phyloP scores from a whole-genome alignment of 2,113 vertebrate genomes.

The Pelusios castaneus region DNA sequence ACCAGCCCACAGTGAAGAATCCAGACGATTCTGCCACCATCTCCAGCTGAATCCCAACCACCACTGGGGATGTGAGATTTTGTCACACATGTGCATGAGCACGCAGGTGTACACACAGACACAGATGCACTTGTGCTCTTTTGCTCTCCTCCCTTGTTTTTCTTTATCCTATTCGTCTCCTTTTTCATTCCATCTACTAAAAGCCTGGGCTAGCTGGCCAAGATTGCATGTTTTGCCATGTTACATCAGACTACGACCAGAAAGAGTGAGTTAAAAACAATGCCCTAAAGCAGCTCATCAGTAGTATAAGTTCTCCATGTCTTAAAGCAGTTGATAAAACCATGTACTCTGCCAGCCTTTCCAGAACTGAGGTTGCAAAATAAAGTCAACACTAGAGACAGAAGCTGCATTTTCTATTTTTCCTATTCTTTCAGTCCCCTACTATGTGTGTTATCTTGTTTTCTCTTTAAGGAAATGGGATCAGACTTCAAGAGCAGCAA shows the following conservation, averaged over 20 bases:
- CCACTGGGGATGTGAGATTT: not conserved
- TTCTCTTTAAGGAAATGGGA: not conserved
- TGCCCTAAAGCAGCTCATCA: not conserved
- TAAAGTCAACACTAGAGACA: not conserved
- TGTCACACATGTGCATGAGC: not conserved
- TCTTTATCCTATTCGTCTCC: not conserved
- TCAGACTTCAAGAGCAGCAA: not conserved
- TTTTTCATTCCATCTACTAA: not conserved
- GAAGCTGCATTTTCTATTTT: not conserved
- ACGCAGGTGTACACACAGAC: too few relatives aligned
- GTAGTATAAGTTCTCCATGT: not conserved
- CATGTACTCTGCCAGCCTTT: not conserved
- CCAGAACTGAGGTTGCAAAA: not conserved
- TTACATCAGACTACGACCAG: not conserved
- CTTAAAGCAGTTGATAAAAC: not conserved
- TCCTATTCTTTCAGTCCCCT: not conserved
- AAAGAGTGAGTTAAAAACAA: not conserved
- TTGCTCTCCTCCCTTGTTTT: not conserved
- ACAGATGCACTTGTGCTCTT: not conserved
- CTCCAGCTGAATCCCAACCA: not conserved
- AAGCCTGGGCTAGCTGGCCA: not conserved
- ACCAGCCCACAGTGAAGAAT: too few relatives aligned
- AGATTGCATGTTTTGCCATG: not conserved
- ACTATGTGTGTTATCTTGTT: not conserved
- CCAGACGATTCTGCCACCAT: not conserved